Conservation (phyloP, 2,797 vertebrate species). For the Hyperoplus immaculatus region DNA sequence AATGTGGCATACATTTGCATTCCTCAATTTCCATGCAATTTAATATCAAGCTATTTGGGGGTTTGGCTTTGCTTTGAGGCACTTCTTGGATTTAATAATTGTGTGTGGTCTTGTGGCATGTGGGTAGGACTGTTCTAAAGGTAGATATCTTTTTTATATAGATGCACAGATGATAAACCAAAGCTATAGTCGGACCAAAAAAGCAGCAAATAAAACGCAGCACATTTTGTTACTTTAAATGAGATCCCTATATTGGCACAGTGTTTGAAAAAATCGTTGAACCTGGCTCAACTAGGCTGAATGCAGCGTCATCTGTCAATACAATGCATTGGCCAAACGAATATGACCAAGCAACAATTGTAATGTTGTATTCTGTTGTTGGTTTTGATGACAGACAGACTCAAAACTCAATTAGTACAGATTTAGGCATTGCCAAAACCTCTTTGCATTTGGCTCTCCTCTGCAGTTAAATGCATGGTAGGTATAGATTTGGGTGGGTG, state of each 20-base stretch:
- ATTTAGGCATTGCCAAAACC: not conserved
- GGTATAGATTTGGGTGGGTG: not conserved
- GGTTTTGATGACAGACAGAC: no score
- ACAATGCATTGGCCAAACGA: not conserved
- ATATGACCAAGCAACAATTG: not conserved
- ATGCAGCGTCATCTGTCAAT: not conserved
- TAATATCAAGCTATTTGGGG: constrained; percentile 10
- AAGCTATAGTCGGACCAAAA: not conserved
- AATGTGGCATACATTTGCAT: constrained; percentile 1
- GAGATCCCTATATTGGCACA: not conserved
- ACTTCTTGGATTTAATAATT: constrained; percentile 12
- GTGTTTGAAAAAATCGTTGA: not conserved
- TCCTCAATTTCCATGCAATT: not conserved
- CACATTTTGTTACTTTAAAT: not conserved
- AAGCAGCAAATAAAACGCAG: not conserved
- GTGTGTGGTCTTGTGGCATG: not conserved
- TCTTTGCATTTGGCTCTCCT: not conserved
- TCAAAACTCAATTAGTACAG: not conserved
- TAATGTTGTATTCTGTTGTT: no score
- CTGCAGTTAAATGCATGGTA: not conserved
- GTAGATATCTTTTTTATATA: not conserved
- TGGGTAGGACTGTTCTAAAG: not conserved
- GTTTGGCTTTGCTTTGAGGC: constrained; percentile 1
- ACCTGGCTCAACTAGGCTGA: not conserved
- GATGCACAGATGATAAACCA: not conserved